Base-by-base conservation (phyloP, 1,140 invertebrate species). In the Brachionus rotundiformis region DNA sequence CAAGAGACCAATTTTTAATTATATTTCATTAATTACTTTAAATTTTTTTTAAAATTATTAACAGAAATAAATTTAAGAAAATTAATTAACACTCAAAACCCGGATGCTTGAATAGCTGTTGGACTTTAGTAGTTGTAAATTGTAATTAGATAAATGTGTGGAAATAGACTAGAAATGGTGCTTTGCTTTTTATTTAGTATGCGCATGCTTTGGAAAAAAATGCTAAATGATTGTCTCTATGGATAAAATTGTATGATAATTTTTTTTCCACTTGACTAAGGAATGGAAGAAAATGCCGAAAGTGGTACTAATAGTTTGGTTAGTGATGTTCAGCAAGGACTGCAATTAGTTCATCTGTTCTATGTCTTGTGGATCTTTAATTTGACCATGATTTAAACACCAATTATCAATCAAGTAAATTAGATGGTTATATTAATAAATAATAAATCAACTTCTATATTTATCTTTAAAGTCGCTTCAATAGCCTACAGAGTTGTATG, bases 331-430 rank as follows among this genome's bases (percentile, higher is more conserved):
- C 94, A 95, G 86, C 92, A 93, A 0, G 94, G 95, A 98, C 96
- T 1, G 94, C 93, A 36, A 89, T 99, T 19, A 98, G 96, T 87
- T 94, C 95, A 5, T 94, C 96, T 3, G 95, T 96, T 0, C 92
- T 98, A 82, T 93, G 94, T 85, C 97, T 99, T 76, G 94, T 99
- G 25, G 92, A 94, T 85, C 90, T 98, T 63, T 88, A 99, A 25
- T 96, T 99, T 86, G 98, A 99, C 89, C 92, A 94, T 7, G 94
- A 96, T 25, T 95, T 99, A 7, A 94, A 94, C 7, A 89, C 91
- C 16, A 95, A 98, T 87, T 96, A 96, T 2, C 93, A 88, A 39
- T 88, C 90, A 83, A 89, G 89, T 90, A 82, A 81, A 54, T n/a
- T n/a, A n/a, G n/a, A n/a, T n/a, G n/a, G n/a, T n/a, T n/a, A n/a